phyloP scores from a whole-genome alignment of 2,113 vertebrate genomes.

The Jacana jacana region DNA sequence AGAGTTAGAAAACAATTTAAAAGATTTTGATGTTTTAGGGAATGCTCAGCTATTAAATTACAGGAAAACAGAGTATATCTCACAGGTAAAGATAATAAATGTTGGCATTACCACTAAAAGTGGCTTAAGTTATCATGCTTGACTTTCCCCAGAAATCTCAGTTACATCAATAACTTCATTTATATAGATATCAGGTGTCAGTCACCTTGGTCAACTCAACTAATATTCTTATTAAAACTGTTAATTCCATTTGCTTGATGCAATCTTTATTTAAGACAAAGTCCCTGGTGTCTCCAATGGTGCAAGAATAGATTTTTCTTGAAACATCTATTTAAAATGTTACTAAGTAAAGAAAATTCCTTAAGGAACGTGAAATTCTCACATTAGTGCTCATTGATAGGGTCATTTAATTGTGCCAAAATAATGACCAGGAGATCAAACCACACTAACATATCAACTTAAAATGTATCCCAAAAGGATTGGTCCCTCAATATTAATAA shows the following conservation, averaged over 20 bases:
- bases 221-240: background rate
- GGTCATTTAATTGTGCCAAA: background rate
- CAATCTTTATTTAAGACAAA: background rate
- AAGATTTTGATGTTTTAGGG: background rate
- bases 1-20: background rate
- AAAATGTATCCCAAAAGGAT: background rate
- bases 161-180: background rate
- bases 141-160: background rate
- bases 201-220: background rate
- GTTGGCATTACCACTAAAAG: background rate
- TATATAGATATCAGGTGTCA: background rate
- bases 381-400: background rate
- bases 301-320: background rate
- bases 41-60: background rate
- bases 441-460: background rate
- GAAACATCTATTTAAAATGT: background rate
- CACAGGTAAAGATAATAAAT: background rate
- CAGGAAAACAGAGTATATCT: background rate
- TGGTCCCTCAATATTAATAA: background rate
- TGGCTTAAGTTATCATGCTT: background rate
- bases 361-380: background rate
- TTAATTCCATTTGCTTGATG: background rate
- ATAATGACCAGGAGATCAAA: background rate
- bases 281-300: background rate
- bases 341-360: background rate